A percentile compares a stretch with the other conserved stretches of the same genome.
phyloP scores from a whole-genome alignment of 2,113 vertebrate genomes.

The Gymnarchus niloticus region DNA sequence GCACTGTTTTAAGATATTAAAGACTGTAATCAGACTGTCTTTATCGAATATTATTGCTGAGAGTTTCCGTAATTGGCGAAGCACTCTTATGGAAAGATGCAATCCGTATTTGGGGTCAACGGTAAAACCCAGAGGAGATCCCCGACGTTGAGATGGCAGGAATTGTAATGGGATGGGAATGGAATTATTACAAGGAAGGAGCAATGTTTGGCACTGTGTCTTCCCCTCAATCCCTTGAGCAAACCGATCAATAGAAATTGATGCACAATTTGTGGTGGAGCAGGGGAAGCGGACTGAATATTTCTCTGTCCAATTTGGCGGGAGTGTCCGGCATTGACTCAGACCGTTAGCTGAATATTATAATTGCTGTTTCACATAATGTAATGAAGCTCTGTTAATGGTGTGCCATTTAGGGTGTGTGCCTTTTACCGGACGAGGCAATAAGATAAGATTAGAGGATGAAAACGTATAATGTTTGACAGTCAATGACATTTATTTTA shows the following conservation, averaged over 20 bases:
- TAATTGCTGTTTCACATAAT: constrained; percentile 28
- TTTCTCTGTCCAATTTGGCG: constrained; percentile 39
- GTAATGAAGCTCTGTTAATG: constrained; percentile 35
- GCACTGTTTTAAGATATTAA: too few species aligned
- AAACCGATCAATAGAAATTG: constrained; percentile 40
- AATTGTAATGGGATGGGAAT: not conserved
- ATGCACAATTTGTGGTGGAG: constrained; percentile 36
- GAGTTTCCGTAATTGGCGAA: too few species aligned
- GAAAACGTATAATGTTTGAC: constrained; percentile 30
- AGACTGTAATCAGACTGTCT: too few species aligned
- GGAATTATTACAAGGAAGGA: constrained; percentile 30
- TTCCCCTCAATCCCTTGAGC: constrained; percentile 52
- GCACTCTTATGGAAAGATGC: too few species aligned
- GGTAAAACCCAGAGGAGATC: not conserved
- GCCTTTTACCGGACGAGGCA: constrained; percentile 36
- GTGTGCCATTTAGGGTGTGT: constrained; percentile 34
- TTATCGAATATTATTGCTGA: too few species aligned
- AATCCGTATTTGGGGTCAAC: too few species aligned
- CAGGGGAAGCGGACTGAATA: constrained; percentile 35
- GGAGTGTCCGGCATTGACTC: constrained; percentile 26
- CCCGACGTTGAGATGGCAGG: too few species aligned
- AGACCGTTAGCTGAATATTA: constrained; percentile 36
- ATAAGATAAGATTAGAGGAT: constrained; percentile 31
- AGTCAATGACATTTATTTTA: constrained; percentile 21
- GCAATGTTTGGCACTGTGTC: constrained; percentile 42